Evolutionary conservation across 2,888 invertebrate species (phyloP).

Genomic region (Ctenicera cuprea): DNA sequence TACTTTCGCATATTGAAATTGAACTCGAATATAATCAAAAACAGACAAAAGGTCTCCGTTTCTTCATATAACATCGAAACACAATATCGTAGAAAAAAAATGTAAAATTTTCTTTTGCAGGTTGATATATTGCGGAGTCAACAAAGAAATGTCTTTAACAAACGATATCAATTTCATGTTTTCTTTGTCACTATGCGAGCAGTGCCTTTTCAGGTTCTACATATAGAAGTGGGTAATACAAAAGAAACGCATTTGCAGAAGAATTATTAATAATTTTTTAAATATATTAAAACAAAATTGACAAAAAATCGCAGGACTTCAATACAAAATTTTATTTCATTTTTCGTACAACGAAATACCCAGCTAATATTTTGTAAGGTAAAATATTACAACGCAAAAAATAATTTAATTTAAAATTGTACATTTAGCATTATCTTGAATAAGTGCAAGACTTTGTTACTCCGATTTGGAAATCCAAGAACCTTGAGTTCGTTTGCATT

Average conservation of each 20-base stretch:
- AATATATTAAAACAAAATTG: background rate
- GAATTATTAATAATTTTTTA: too few relatives aligned
- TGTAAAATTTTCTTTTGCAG: conserved; percentile 29
- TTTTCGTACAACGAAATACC: too few relatives aligned
- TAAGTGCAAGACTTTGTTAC: too few relatives aligned
- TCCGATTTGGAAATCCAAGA: too few relatives aligned
- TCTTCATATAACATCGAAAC: background rate
- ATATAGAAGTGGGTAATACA: background rate
- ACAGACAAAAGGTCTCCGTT: background rate
- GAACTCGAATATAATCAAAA: background rate
- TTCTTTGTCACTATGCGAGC: conserved; percentile 31
- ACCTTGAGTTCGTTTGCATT: background rate
- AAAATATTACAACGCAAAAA: too few relatives aligned
- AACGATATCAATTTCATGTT: conserved; percentile 38
- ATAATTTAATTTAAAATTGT: too few relatives aligned
- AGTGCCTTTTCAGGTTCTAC: conserved; percentile 11
- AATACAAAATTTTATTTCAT: background rate
- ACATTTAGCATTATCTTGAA: too few relatives aligned
- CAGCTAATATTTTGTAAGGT: too few relatives aligned
- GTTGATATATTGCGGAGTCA: conserved; percentile 34
- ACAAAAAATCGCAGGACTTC: too few relatives aligned
- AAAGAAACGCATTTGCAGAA: too few relatives aligned
- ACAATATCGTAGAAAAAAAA: conserved; percentile 19
- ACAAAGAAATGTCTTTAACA: conserved; percentile 33
- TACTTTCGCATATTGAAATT: too few relatives aligned